These are phyloP conservation scores for Mylabris phalerata DNA, from an alignment of 1,140 invertebrate species.

Conservation along the genomic window DNA sequence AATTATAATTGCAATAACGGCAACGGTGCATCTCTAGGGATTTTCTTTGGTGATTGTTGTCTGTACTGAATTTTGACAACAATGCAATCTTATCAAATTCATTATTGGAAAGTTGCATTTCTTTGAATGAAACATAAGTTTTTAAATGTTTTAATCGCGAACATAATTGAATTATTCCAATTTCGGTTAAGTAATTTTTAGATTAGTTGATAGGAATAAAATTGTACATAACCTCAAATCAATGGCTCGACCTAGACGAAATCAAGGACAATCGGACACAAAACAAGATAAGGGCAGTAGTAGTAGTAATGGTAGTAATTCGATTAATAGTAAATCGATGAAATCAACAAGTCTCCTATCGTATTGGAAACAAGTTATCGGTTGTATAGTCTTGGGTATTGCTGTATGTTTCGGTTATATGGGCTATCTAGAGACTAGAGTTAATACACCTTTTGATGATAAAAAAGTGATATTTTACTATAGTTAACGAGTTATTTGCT, in stretches of 20 bases:
- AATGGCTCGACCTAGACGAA: conserved; percentile 15
- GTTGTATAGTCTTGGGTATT: conserved; percentile 50
- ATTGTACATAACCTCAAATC: conserved; percentile 5
- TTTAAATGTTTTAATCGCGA: too few species aligned
- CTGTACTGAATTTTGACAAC: too few species aligned
- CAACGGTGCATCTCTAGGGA: too few species aligned
- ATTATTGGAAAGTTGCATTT: too few species aligned
- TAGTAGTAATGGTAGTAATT: conserved; percentile 42
- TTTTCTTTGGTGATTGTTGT: too few species aligned
- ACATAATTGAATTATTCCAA: too few species aligned
- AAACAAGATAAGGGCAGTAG: conserved; percentile 31
- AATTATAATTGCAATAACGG: too few species aligned
- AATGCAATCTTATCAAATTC: too few species aligned
- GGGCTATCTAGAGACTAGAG: conserved; percentile 78
- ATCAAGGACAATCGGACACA: background rate
- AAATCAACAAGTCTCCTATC: conserved; percentile 35
- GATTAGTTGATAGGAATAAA: background rate
- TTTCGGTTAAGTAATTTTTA: background rate
- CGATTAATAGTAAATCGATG: conserved; percentile 33
- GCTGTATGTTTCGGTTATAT: conserved; percentile 69
- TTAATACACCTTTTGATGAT: conserved; percentile 77
- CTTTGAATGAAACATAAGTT: too few species aligned
- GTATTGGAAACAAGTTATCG: conserved; percentile 48
- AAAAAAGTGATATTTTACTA: conserved; percentile 53
- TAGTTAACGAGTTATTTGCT: background rate